Evolutionary conservation across 2,113 vertebrate species (phyloP).

Genomic region (Seriola dumerili): DNA sequence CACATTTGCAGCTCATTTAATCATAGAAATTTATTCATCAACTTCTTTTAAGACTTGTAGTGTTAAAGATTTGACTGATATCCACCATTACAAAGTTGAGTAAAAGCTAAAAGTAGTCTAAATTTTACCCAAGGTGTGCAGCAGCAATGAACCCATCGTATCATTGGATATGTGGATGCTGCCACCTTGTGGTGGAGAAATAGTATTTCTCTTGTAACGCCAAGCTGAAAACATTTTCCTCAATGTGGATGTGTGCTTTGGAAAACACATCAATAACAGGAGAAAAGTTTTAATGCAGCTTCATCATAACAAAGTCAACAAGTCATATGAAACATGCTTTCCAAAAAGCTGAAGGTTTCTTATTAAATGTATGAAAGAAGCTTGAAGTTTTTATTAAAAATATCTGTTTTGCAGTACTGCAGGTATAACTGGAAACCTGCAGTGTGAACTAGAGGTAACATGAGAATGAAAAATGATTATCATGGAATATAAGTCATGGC

Average conservation of each 20-base stretch:
- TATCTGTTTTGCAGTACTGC: not conserved
- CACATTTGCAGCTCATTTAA: not conserved
- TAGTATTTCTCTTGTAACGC: rapidly evolving
- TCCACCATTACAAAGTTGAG: no score
- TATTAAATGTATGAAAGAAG: not conserved
- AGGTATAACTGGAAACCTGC: not conserved
- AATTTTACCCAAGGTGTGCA: not conserved
- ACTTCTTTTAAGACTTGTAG: not conserved
- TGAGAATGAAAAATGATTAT: not conserved
- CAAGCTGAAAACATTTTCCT: not conserved
- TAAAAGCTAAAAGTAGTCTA: no score
- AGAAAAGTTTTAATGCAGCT: not conserved
- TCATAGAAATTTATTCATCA: not conserved
- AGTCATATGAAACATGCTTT: not conserved
- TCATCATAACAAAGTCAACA: no score
- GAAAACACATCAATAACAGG: not conserved
- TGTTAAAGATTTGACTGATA: not conserved
- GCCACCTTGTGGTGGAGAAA: conserved; percentile 52
- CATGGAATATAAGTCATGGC: no score
- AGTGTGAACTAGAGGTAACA: not conserved
- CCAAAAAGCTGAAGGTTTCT: not conserved
- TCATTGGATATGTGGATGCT: conserved; percentile 29
- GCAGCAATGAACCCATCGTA: not conserved
- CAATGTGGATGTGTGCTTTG: not conserved
- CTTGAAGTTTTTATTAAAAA: not conserved